Conservation (phyloP, 2,888 invertebrate genomes). For the Chromoteleia sp. region DNA sequence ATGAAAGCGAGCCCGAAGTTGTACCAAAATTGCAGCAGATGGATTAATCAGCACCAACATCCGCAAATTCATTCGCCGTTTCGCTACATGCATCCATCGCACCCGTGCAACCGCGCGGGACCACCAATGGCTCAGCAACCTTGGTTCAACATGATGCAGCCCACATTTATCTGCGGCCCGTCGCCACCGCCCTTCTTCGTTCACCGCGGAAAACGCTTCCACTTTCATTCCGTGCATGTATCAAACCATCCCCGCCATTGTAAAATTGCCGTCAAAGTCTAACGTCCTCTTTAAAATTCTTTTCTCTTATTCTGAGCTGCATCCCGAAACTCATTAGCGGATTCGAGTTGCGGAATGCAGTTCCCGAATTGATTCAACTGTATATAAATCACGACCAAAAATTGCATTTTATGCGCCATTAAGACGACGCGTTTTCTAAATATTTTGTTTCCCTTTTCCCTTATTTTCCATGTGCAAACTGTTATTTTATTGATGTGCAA, state of each 20-base stretch:
- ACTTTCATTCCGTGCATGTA: slow-evolving; percentile 46
- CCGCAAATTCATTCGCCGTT: slow-evolving; percentile 37
- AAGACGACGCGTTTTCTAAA: slow-evolving; percentile 16
- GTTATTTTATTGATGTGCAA: slow-evolving; percentile 33
- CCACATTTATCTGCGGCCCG: slow-evolving; percentile 44
- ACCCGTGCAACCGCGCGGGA: slow-evolving; percentile 37
- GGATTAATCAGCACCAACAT: slow-evolving; percentile 47
- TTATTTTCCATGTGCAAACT: neutral
- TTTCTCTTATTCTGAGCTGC: slow-evolving; percentile 15
- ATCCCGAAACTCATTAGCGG: neutral
- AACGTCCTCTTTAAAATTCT: slow-evolving; percentile 16
- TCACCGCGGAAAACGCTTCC: slow-evolving; percentile 42
- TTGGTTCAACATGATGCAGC: slow-evolving; percentile 61
- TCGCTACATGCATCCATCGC: slow-evolving; percentile 25
- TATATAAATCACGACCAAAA: slow-evolving; percentile 56
- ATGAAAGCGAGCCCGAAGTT: slow-evolving; percentile 40
- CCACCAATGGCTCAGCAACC: slow-evolving; percentile 48
- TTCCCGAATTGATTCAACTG: slow-evolving; percentile 45
- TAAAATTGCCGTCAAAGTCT: slow-evolving; percentile 54
- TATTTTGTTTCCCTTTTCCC: slow-evolving; percentile 20
- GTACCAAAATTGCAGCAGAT: slow-evolving; percentile 42
- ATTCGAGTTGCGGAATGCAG: slow-evolving; percentile 6
- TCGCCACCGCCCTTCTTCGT: slow-evolving; percentile 46
- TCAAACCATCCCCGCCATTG: slow-evolving; percentile 43
- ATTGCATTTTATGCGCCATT: slow-evolving; percentile 47